A percentile compares a stretch with the other conserved stretches of the same genome.
Conservation (phyloP, 2,797 vertebrate genomes). For the Sebastes taczanowskii region DNA sequence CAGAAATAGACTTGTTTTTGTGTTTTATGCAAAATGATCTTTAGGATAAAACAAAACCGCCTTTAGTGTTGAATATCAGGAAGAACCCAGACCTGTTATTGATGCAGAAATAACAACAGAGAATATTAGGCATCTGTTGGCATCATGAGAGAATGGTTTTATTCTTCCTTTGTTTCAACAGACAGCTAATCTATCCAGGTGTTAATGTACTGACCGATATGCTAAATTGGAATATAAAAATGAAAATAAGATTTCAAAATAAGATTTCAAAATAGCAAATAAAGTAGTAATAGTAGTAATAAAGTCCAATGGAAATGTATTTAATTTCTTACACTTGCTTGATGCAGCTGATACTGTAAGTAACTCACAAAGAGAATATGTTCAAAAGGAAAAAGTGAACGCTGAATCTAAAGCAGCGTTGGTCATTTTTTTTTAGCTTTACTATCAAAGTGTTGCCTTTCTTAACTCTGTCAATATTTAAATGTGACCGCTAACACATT, state of each 20-base stretch:
- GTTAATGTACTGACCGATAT: not conserved
- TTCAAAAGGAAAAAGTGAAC: not conserved
- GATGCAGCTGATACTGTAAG: not conserved
- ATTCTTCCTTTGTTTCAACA: not conserved
- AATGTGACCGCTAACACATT: fast-evolving
- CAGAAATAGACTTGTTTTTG: not conserved
- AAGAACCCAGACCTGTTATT: not conserved
- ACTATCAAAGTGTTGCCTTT: not conserved
- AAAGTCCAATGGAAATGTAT: not conserved
- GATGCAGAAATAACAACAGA: not conserved
- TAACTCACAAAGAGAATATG: not conserved
- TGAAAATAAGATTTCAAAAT: not conserved
- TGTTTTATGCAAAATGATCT: not conserved
- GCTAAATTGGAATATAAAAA: not conserved
- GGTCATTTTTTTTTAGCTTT: not conserved
- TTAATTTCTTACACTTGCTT: not conserved
- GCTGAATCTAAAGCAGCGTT: not conserved
- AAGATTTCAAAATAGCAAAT: not conserved
- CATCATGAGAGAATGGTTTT: not conserved
- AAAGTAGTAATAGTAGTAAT: not conserved
- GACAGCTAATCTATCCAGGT: not conserved
- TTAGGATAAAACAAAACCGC: not conserved
- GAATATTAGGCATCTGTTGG: not conserved
- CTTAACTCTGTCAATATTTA: not conserved
- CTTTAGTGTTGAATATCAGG: not conserved